Evolutionary conservation across 2,797 vertebrate species (phyloP).

Genomic region (Octomys mimax): DNA sequence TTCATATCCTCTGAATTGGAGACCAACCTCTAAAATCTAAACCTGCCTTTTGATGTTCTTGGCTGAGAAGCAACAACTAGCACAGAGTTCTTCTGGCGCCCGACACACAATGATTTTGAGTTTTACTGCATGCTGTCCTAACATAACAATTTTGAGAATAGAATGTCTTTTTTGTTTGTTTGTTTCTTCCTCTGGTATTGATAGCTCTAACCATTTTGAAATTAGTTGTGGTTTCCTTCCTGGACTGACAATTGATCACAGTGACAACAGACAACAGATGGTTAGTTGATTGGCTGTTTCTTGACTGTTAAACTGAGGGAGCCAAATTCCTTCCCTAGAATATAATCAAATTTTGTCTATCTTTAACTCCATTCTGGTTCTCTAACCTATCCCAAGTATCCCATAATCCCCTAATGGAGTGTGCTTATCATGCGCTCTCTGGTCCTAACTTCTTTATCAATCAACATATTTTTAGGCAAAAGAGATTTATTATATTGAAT

Average conservation of each 20-base stretch:
- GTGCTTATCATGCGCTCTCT: neutral
- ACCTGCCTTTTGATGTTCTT: neutral
- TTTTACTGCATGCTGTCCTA: neutral
- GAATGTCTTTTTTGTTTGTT: constrained; percentile 25
- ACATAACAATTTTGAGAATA: neutral
- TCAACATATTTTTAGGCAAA: neutral
- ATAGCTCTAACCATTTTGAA: neutral
- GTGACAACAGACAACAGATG: neutral
- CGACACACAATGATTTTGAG: neutral
- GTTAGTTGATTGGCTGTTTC: neutral
- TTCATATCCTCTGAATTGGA: neutral
- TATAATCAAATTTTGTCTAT: neutral
- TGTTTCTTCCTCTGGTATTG: neutral
- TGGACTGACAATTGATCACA: neutral
- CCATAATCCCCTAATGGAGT: neutral
- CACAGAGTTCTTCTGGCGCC: neutral
- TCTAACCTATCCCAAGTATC: neutral
- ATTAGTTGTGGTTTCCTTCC: neutral
- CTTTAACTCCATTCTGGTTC: neutral
- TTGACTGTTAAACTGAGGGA: neutral
- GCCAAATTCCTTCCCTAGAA: neutral
- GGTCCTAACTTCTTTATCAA: neutral
- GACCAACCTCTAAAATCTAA: neutral
- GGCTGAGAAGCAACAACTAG: neutral
- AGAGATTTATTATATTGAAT: neutral